Base-by-base conservation (phyloP, 2,113 vertebrate species). In the Ciconia maguari region DNA sequence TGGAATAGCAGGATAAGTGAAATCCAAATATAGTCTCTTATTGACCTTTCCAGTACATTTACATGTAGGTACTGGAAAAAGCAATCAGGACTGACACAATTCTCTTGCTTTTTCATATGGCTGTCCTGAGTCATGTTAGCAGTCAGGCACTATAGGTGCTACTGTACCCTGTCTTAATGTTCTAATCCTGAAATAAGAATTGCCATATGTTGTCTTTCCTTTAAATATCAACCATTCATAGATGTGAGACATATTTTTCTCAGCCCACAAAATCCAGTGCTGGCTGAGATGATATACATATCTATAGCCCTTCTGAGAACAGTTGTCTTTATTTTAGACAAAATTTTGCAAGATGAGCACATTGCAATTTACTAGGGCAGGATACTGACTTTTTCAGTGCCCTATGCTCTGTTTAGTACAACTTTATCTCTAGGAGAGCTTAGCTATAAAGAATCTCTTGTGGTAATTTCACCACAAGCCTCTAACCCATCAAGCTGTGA, bases 151-250 rank as follows among this genome's bases (percentile, higher is more conserved):
- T 29, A 51, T 77, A 82, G 81, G 52, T 82, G 81, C 57, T 89
- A 36, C 62, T 79, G 65, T 83, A 93, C 65, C 65, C 60, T 79
- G 3, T 84, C 12, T 85, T 76, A 55, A 57, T 64, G 26, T 85
- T 85, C 52, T 69, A 65, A 30, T 91, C 54, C 52, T 69, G 51
- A 95, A 95, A 87, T 79, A 93, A 83, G 36, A 41, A 61, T 48
- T 71, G 54, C 61, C 44, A 64, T 89, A 85, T 75, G 44, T 36
- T 94, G 16, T 51, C 32, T 66, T 93, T 60, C n/a, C n/a, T 87
- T 79, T 81, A 93, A 87, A 87, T 87, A 81, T 38, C 65, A 87
- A 22, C 62, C 69, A 91, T 96, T 96, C 72, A 71, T 84, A 94
- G 87, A 87, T 79, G 34, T 66, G 60, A 84, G 44, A 21, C 51